These are phyloP conservation scores for Tuberolachnus salignus DNA, from an alignment of 2,888 invertebrate species.

Conservation along the genomic window DNA sequence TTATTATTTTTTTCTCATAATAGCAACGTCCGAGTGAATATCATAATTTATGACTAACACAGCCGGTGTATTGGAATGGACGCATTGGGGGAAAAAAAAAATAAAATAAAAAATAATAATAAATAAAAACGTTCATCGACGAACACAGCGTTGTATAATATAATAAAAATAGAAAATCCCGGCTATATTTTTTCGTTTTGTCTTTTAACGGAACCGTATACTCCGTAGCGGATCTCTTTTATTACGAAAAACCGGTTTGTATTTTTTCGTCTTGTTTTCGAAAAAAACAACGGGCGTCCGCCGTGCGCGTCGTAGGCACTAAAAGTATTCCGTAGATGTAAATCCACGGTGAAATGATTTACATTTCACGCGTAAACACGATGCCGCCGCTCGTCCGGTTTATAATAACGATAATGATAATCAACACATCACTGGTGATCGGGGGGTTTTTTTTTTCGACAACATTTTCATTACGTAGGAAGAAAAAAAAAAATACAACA, in stretches of 20 bases:
- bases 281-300: conserved; percentile 36
- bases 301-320: not conserved
- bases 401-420: conserved; percentile 24
- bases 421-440: not conserved
- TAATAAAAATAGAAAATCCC: not conserved
- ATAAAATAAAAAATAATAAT: too few relatives aligned
- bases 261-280: conserved; percentile 33
- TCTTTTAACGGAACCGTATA: conserved; percentile 40
- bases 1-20: too few relatives aligned
- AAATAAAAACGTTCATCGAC: not conserved
- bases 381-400: not conserved
- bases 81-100: too few relatives aligned
- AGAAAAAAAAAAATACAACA: too few relatives aligned
- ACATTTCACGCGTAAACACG: conserved; percentile 30
- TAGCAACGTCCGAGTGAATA: not conserved
- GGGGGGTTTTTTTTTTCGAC: not conserved
- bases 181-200: not conserved
- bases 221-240: conserved; percentile 32
- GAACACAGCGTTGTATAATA: not conserved
- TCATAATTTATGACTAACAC: not conserved
- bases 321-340: conserved; percentile 15
- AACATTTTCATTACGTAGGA: not conserved
- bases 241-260: conserved; percentile 41
- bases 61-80: not conserved
- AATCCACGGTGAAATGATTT: conserved; percentile 39